Evolutionary conservation across 2,888 invertebrate species (phyloP).

Genomic region (Zygothrica quintamaculata): DNA sequence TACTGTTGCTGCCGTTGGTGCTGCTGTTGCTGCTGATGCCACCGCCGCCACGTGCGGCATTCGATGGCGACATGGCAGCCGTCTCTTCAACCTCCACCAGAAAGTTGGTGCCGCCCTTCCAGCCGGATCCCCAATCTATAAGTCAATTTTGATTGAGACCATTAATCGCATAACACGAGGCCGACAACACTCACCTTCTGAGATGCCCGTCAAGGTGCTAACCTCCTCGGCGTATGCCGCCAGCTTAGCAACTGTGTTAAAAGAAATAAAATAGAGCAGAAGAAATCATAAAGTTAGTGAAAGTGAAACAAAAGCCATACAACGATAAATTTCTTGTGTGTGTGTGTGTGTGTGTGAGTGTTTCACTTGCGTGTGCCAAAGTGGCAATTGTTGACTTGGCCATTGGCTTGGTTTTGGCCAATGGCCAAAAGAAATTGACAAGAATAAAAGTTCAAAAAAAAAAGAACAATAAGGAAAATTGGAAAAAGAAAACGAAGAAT

Average conservation of each 20-base stretch:
- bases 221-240: slow-evolving; percentile 76
- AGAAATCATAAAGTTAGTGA: neutral
- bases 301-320: slow-evolving; percentile 16
- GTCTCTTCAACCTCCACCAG: slow-evolving; percentile 84
- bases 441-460: neutral
- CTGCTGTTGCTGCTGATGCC: too few species aligned
- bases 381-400: slow-evolving; percentile 41
- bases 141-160: slow-evolving; percentile 19
- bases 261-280: slow-evolving; percentile 1
- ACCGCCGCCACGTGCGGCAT: slow-evolving; percentile 39
- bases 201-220: slow-evolving; percentile 77
- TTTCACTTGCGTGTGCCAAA: slow-evolving; percentile 26
- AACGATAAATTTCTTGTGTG: slow-evolving; percentile 34
- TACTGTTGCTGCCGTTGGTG: too few species aligned
- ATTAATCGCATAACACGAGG: slow-evolving; percentile 29
- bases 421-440: slow-evolving; percentile 22
- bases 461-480: too few species aligned
- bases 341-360: too few species aligned
- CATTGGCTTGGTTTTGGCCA: slow-evolving; percentile 30
- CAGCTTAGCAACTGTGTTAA: slow-evolving; percentile 78
- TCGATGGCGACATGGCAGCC: slow-evolving; percentile 63
- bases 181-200: slow-evolving; percentile 82
- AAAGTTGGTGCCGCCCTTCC: slow-evolving; percentile 83
- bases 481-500: neutral
- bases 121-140: slow-evolving; percentile 84